These are phyloP conservation scores for Ethmia dodecea DNA, from an alignment of 2,888 invertebrate genomes.

Conservation along the genomic window DNA sequence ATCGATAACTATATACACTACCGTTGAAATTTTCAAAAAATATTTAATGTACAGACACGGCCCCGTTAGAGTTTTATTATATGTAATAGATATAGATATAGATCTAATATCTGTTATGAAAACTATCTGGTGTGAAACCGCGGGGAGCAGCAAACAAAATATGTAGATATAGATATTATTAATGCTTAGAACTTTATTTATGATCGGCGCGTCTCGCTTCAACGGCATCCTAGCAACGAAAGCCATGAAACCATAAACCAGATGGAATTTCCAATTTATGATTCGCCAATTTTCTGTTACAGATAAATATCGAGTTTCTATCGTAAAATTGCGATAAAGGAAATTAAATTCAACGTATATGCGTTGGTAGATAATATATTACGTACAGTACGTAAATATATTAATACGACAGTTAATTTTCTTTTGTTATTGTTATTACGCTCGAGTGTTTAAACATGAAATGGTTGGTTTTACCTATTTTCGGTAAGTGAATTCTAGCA, in stretches of 20 bases:
- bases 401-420: too few species aligned
- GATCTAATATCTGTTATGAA: too few species aligned
- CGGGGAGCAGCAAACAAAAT: too few species aligned
- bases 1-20: background rate
- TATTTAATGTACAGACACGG: background rate
- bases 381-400: too few species aligned
- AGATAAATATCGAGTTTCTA: slow-evolving; percentile 35
- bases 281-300: slow-evolving; percentile 44
- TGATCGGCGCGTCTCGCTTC: background rate
- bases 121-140: too few species aligned
- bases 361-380: too few species aligned
- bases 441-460: background rate
- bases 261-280: slow-evolving; percentile 46
- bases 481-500: slow-evolving; percentile 20
- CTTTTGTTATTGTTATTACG: slow-evolving; percentile 13
- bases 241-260: slow-evolving; percentile 21
- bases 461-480: slow-evolving; percentile 15
- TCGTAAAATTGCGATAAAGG: slow-evolving; percentile 46
- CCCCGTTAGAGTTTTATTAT: background rate
- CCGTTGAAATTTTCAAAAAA: background rate
- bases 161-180: too few species aligned
- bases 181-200: too few species aligned
- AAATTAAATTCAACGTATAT: slow-evolving; percentile 32
- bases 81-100: too few species aligned
- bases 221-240: background rate